Evolutionary conservation across 2,888 invertebrate genomes (phyloP), one percentile per base, ranked within the genome.

Genomic region (Deilephila porcellus): DNA sequence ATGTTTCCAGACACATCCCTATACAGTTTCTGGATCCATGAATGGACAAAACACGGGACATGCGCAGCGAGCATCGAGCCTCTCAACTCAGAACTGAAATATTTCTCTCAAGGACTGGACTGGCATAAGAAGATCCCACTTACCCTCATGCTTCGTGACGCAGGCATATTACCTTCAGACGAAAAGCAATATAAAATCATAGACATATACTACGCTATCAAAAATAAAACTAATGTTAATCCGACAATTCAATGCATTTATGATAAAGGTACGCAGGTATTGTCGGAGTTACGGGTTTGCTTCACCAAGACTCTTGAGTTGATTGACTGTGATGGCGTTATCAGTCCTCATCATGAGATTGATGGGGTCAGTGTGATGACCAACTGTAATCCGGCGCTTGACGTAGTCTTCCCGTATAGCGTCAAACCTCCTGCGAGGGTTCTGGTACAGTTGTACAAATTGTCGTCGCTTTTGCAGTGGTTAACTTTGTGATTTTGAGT

Each of bases 1-100:
- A 53, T 32, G 25, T 53, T 84, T 88, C 14, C 86, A 93, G 94
- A 87, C 63, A 90, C 89, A 29, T 82, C 86, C 29, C 75, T 85
- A 14, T 94, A 96, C 80, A 93, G 95, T 14, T 94, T 97, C 60
- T 97, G 97, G 97, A 93, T 95, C 74, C 97, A 98, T 82, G 97
- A 98, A 87, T 98, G 97, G 97, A 86, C 93, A 1, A 98, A 98
- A 82, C 98, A 98, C 83, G 98, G 97, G 1, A 97, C 97, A 0
- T 98, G 98, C 83, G 97, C 97, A 0, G 92, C 95, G 0, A 77
- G 86, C 14, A 79, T 97, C 5, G 90, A 95, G 0, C 80, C 88
- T 0, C 83, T 97, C 0, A 91, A 95, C 79, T 94, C 93, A 29
- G 96, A 97, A 82, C 80, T 93, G 0, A 96, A 96, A 81, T 97